phyloP scores from a whole-genome alignment of 2,797 vertebrate genomes.

The Natrix natrix region DNA sequence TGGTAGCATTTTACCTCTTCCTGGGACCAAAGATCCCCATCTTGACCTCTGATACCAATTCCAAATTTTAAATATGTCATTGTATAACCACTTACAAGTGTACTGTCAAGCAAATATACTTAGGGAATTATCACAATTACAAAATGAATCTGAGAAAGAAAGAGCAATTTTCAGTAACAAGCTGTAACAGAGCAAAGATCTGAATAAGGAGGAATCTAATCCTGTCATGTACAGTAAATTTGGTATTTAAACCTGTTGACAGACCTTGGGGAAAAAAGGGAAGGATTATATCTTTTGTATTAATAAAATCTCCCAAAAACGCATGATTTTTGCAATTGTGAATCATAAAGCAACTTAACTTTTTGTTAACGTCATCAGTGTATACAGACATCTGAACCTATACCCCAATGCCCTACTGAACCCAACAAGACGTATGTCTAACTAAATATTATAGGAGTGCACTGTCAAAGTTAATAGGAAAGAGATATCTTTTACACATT shows the following conservation, averaged over 20 bases:
- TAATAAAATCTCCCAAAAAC: slow-evolving; percentile 13
- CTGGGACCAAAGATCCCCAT: background rate
- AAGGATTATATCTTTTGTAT: slow-evolving; percentile 28
- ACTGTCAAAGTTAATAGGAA: slow-evolving; percentile 24
- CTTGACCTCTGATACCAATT: background rate
- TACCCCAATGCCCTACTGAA: background rate
- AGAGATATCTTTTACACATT: slow-evolving; percentile 33
- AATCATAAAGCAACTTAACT: background rate
- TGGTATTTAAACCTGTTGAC: slow-evolving; percentile 40
- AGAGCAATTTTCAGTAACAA: background rate
- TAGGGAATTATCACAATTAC: slow-evolving; percentile 34
- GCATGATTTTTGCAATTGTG: background rate
- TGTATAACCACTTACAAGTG: background rate
- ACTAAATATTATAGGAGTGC: background rate
- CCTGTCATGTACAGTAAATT: slow-evolving; percentile 30
- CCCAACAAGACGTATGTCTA: background rate
- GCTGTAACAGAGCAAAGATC: background rate
- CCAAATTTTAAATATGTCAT: background rate
- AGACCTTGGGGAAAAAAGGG: slow-evolving; percentile 10
- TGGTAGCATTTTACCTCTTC: too few species aligned
- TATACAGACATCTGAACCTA: background rate
- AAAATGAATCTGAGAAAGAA: slow-evolving; percentile 22
- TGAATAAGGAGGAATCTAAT: slow-evolving; percentile 29
- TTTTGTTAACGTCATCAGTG: slow-evolving; percentile 9
- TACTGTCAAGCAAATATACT: slow-evolving; percentile 39